Evolutionary conservation across 2,888 invertebrate species (phyloP), one percentile per base, ranked within the genome.

Genomic region (Urechis unicinctus): DNA sequence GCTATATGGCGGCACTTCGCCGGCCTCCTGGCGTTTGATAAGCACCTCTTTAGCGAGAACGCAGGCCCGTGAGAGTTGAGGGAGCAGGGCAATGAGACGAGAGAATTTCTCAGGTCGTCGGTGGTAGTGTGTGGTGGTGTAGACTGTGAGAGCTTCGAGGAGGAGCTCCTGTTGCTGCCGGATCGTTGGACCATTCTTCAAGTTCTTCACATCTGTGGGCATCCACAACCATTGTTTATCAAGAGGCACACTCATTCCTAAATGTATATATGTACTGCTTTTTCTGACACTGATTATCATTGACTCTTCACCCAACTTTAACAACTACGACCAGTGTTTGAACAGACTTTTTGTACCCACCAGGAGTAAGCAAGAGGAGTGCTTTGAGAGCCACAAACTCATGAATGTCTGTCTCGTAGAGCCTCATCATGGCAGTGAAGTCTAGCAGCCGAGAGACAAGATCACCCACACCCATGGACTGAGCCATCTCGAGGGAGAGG

Each of bases 361-460:
- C 65, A 55, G 93, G 92, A 65, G 91, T 89, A 68, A 93, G 85
- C 52, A 93, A 84, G 59, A 93, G 88, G 71, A 93, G 89, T 65
- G 92, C 92, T 82, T 96, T 96, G 84, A 96, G 87, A 65, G 93
- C 93, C 66, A 94, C 93, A 78, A 93, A 96, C 81, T 96, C 96
- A 79, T 93, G 93, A 71, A 91, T 86, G 81, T 96, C 95, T 41
- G 96, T 89, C 67, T 90, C 84, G 63, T 96, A 82, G 65, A 93
- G 81, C 67, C 93, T 82, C 70, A 96, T 81, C 78, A 94, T 92
- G 74, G 94, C 91, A 0, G 94, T 92, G 79, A 96, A 88, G 75
- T 91, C 90, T 66, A 96, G 83, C 91, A 96, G 92, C 60, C 94
- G 83, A 78, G 91, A 91, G 72, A 95, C 92, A 75, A 94, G 92